These are phyloP conservation scores for Ormyrus rosae DNA, from an alignment of 2,888 invertebrate species.

Conservation along the genomic window DNA sequence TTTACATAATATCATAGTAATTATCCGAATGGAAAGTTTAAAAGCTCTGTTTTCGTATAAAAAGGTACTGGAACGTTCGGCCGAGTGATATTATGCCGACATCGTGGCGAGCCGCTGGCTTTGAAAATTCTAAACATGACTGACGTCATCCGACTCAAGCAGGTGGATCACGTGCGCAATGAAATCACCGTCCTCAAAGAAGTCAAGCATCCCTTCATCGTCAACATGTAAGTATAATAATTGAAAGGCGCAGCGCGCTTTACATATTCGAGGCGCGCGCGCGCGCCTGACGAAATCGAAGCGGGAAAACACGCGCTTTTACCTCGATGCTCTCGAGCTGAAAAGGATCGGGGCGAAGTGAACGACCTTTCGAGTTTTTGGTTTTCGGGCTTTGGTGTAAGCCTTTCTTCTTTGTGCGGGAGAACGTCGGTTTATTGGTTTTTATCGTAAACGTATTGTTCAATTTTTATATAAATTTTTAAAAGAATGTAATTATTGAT, in stretches of 20 bases:
- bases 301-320: neutral
- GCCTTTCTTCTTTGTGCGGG: too few species aligned
- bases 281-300: neutral
- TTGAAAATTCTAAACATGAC: constrained; percentile 96
- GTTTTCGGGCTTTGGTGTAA: too few species aligned
- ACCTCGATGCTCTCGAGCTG: neutral
- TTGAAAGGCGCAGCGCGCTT: constrained; percentile 9
- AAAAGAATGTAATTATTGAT: neutral
- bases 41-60: constrained; percentile 7
- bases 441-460: too few species aligned
- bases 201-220: constrained; percentile 96
- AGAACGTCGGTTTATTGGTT: too few species aligned
- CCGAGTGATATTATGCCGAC: constrained; percentile 92
- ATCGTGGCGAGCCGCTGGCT: constrained; percentile 84
- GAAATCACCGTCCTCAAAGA: constrained; percentile 95
- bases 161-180: constrained; percentile 98
- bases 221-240: constrained; percentile 87
- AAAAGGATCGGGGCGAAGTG: constrained; percentile 10
- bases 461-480: neutral
- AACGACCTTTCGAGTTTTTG: constrained; percentile 21
- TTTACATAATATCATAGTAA: too few species aligned
- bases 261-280: constrained; percentile 27
- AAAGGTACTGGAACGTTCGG: constrained; percentile 97
- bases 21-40: neutral
- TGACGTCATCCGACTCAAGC: constrained; percentile 95